Evolutionary conservation across 2,113 vertebrate genomes (phyloP), one percentile per base, ranked within the genome.

Genomic region (Carlito syrichta): DNA sequence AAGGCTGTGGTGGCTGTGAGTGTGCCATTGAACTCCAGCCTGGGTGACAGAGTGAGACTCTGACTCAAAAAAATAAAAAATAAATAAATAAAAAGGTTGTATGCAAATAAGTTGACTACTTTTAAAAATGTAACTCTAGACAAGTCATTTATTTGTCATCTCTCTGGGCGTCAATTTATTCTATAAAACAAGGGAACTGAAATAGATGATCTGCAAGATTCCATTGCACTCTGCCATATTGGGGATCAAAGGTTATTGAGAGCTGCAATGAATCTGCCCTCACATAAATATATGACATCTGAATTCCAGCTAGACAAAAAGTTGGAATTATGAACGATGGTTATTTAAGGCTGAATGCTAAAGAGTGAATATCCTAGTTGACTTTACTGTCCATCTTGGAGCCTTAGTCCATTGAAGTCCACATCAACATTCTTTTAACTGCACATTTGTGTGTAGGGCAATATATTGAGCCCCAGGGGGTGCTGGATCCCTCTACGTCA

Each of bases 131-230:
- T 84, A 92, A 84, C 4, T 81, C 71, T 88, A 30, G 50, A 20
- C 32, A 96, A 77, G 62, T 91, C 66, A 66, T 88, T 95, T 87
- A 76, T 96, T 54, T 74, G 5, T 78, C 77, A 74, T 92, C 12
- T 86, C 27, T 91, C 25, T 89, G 25, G 62, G n/a, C 97, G 66
- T 93, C 78, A 79, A 78, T 89, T 94, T 96, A 84, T 92, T 93
- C 43, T 96, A 1, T 95, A 74, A 86, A 95, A 95, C 50, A 86
- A 86, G 8, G 68, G n/a, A 85, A 43, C 94, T n/a, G 12, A 96
- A 73, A 97, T 71, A 89, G 62, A 93, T 89, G 43, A 50, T 78
- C 35, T 91, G 20, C 35, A 78, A 78, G 78, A 4, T 87, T 93
- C 68, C 68, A 79, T 89, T 97, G 35, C 93, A 19, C 35, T 93